phyloP scores from a whole-genome alignment of 1,140 invertebrate species.

The Asbolus verrucosus region DNA sequence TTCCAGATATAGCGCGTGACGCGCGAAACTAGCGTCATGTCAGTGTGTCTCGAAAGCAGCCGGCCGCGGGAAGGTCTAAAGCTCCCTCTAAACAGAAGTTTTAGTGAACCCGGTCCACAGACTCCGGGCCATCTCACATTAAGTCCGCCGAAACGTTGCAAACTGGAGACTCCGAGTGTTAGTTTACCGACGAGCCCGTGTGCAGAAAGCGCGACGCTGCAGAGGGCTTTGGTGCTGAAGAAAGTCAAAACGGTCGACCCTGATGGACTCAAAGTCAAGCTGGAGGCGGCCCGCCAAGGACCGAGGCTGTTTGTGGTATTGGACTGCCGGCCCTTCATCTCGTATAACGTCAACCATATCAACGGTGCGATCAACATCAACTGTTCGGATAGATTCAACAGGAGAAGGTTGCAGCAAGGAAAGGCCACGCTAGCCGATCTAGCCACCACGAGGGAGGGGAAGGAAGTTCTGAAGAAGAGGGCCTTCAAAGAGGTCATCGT shows the following conservation, averaged over 20 bases:
- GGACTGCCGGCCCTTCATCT: slow-evolving; percentile 80
- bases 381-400: slow-evolving; percentile 80
- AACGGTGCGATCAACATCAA: slow-evolving; percentile 81
- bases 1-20: slow-evolving; percentile 64
- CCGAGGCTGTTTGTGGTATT: slow-evolving; percentile 69
- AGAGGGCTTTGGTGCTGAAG: slow-evolving; percentile 66
- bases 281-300: slow-evolving; percentile 57
- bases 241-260: slow-evolving; percentile 62
- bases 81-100: slow-evolving; percentile 71
- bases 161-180: slow-evolving; percentile 67
- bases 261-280: slow-evolving; percentile 62
- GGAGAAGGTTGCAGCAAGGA: slow-evolving; percentile 76
- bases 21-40: slow-evolving; percentile 63
- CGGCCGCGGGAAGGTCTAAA: slow-evolving; percentile 71
- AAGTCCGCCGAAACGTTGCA: slow-evolving; percentile 69
- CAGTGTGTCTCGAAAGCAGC: slow-evolving; percentile 68
- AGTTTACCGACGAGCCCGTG: slow-evolving; percentile 72
- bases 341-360: slow-evolving; percentile 80
- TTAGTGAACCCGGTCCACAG: slow-evolving; percentile 72
- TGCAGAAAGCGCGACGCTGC: slow-evolving; percentile 69
- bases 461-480: slow-evolving; percentile 72
- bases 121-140: slow-evolving; percentile 52
- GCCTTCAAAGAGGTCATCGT: slow-evolving; percentile 74
- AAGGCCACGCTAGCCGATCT: slow-evolving; percentile 77
- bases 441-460: slow-evolving; percentile 73